A percentile compares a stretch with the other conserved stretches of the same genome.
These are phyloP conservation scores for Urocynchramus pylzowi DNA, from an alignment of 2,113 vertebrate species.

Conservation along the genomic window DNA sequence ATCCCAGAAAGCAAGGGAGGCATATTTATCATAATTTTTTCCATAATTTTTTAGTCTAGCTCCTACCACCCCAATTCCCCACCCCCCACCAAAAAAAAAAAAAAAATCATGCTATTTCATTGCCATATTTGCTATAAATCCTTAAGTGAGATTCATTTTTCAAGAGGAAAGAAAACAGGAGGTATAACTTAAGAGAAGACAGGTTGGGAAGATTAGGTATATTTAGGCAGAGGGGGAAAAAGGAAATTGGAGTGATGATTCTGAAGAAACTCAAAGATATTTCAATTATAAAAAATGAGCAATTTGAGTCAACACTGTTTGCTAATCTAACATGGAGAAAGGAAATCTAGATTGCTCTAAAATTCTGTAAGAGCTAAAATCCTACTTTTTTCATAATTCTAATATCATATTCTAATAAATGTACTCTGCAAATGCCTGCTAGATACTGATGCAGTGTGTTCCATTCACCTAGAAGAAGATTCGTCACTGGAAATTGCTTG, in stretches of 20 bases:
- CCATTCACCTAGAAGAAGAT: background rate
- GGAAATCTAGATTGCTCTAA: background rate
- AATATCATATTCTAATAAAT: background rate
- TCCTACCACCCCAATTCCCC: accelerated
- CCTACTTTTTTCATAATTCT: background rate
- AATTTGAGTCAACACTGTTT: background rate
- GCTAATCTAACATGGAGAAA: background rate
- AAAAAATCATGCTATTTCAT: background rate
- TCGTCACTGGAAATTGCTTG: background rate
- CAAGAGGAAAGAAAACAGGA: background rate
- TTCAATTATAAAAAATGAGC: background rate
- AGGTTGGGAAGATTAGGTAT: background rate
- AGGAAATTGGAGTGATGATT: background rate
- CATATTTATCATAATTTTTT: background rate
- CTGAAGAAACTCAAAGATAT: background rate
- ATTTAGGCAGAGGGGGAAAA: background rate
- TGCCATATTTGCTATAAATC: background rate
- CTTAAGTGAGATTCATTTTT: background rate
- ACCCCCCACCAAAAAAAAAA: background rate
- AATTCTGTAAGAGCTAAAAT: background rate
- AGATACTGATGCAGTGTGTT: background rate
- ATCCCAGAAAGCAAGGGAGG: background rate
- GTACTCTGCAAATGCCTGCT: background rate
- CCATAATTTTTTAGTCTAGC: background rate
- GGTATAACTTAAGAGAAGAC: background rate